Percentiles rank a stretch among this genome's conserved stretches.
phyloP scores from a whole-genome alignment of 1,140 invertebrate species.

The Drosophila rhopaloa region DNA sequence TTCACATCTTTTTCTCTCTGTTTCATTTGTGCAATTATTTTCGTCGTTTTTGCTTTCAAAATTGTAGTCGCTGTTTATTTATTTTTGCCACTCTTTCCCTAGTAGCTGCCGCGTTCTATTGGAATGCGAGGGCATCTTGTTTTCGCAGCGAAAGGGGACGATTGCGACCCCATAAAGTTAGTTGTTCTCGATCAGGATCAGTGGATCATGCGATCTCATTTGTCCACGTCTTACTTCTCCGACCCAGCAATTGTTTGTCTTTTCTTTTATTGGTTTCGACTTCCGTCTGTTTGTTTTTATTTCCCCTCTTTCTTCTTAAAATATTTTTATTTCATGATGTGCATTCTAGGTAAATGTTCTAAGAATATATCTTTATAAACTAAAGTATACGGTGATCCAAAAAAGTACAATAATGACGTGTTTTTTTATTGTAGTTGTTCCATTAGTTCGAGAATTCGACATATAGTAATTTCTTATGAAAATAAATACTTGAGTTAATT shows the following conservation, averaged over 20 bases:
- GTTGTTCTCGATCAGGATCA: slow-evolving; percentile 7
- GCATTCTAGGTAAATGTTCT: not conserved
- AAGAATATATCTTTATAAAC: not conserved
- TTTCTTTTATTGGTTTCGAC: not conserved
- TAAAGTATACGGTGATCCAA: not conserved
- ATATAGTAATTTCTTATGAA: too few species aligned
- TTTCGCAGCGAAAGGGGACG: not conserved
- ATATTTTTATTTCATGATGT: not conserved
- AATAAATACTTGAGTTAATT: too few species aligned
- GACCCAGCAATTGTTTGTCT: slow-evolving; percentile 7
- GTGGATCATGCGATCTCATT: slow-evolving; percentile 1
- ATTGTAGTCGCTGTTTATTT: slow-evolving; percentile 65
- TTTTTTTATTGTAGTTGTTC: too few species aligned
- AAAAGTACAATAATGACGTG: too few species aligned
- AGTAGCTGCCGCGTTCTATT: slow-evolving; percentile 13
- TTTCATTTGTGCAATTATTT: slow-evolving; percentile 78
- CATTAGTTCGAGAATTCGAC: too few species aligned
- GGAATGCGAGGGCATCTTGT: slow-evolving; percentile 8
- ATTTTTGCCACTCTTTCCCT: slow-evolving; percentile 35
- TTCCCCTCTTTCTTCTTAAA: too few species aligned
- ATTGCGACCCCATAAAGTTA: slow-evolving; percentile 12
- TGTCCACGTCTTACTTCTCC: not conserved
- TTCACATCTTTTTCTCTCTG: slow-evolving; percentile 31
- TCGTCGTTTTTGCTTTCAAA: slow-evolving; percentile 66
- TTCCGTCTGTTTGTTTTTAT: not conserved